A percentile compares a stretch with the other conserved stretches of the same genome.
phyloP scores from a whole-genome alignment of 2,888 invertebrate genomes.

The Acronicta aceris region DNA sequence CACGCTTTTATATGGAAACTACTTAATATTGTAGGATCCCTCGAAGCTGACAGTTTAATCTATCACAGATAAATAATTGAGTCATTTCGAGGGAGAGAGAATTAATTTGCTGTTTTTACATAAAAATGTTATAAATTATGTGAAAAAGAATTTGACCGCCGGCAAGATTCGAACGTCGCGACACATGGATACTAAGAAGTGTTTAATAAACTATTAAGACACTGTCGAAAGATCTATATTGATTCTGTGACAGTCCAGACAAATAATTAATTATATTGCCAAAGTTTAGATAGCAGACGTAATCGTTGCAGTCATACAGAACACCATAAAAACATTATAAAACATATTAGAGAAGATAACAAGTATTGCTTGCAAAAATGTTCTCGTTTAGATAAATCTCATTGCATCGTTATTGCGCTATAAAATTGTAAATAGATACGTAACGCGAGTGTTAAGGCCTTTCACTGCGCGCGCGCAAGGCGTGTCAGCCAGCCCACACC shows the following conservation, averaged over 20 bases:
- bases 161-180: too few relatives aligned
- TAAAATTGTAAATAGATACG: conserved; percentile 49
- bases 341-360: conserved; percentile 16
- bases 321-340: too few relatives aligned
- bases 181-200: too few relatives aligned
- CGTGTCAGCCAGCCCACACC: conserved; percentile 50
- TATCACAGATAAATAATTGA: conserved; percentile 13
- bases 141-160: neutral
- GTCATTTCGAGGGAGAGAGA: conserved; percentile 2
- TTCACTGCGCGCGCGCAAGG: conserved; percentile 56
- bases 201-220: too few relatives aligned
- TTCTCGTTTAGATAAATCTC: conserved; percentile 28
- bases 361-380: conserved; percentile 31
- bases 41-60: conserved; percentile 18
- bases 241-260: too few relatives aligned
- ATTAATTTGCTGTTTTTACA: conserved; percentile 8
- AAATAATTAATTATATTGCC: too few relatives aligned
- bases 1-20: conserved; percentile 29
- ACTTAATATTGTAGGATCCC: conserved; percentile 10
- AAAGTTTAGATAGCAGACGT: too few relatives aligned
- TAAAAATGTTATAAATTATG: neutral
- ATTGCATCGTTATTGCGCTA: conserved; percentile 37
- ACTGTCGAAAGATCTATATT: too few relatives aligned
- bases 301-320: too few relatives aligned
- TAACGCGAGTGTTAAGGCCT: conserved; percentile 47